Base-by-base conservation (phyloP, 2,113 vertebrate species). In the Urocynchramus pylzowi region DNA sequence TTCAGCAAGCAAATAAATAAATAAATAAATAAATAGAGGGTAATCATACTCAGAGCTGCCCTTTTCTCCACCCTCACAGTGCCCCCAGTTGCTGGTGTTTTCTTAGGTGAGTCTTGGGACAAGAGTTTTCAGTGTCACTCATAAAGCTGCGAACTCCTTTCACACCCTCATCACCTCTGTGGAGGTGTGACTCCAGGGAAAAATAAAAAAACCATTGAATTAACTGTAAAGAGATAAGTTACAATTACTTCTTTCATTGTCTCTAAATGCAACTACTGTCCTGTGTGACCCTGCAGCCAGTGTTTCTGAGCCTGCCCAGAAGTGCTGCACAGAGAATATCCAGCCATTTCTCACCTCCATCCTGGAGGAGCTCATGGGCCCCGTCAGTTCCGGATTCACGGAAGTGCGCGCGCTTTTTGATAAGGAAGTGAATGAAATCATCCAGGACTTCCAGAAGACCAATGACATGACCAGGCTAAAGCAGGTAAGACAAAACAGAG, bases 341-440 rank as follows among this genome's bases (percentile, higher is more conserved):
- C 98, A 98, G 91, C 99, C 99, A 0, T 98, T 98, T 87, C 97
- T 99, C 65, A 85, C 97, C 1, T 99, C 98, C 10, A 93, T 99
- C 41, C 97, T 99, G 95, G 99, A 99, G 96, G 99, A 99, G 89
- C 98, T 99, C 83, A 99, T 99, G 99, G 98, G 98, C 33, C 99
- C 99, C 0, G 97, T 99, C 97, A 99, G 99, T 73, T 98, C 98
- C 0, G 99, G 99, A 9, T 99, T 99, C 96, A 94, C 93, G 10
- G 98, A 99, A 84, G 98, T 99, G 2, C 98, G 98, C 2, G 91
- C 95, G 1, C 98, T 99, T 67, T 98, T 98, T 30, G 98, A 99
- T 59, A 97, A 74, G 60, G 97, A 97, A 93, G 99, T 99, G 97
- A 98, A 98, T 31, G 95, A 97, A 53, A 97, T 99, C 37, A 98